Percentiles rank a stretch among this genome's conserved stretches.
Evolutionary conservation across 2,888 invertebrate species (phyloP).

Genomic region (Nyleta sp.): DNA sequence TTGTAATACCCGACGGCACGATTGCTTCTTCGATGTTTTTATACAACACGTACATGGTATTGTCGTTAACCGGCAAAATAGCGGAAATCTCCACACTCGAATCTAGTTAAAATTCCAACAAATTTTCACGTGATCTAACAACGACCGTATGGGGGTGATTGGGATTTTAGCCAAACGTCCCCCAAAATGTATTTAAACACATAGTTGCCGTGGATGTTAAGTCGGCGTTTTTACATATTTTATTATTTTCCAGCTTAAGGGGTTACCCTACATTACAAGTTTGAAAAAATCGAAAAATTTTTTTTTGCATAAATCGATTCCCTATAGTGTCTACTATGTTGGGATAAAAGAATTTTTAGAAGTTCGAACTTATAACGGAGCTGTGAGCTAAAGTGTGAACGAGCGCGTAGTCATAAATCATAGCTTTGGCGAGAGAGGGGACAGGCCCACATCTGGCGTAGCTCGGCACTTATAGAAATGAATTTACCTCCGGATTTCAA

Average conservation of each 20-base stretch:
- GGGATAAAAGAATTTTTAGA: slow-evolving; percentile 23
- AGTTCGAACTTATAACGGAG: slow-evolving; percentile 10
- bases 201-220: slow-evolving; percentile 21
- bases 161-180: slow-evolving; percentile 38
- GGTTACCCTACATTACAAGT: too few relatives aligned
- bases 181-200: slow-evolving; percentile 45
- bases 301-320: too few relatives aligned
- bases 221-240: slow-evolving; percentile 41
- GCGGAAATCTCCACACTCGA: neutral
- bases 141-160: slow-evolving; percentile 12
- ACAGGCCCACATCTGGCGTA: slow-evolving; percentile 18
- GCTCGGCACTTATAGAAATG: slow-evolving; percentile 14
- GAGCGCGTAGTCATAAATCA: slow-evolving; percentile 16
- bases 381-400: slow-evolving; percentile 15
- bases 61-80: neutral
- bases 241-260: neutral
- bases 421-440: slow-evolving; percentile 9
- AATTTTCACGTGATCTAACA: slow-evolving; percentile 2
- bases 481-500: slow-evolving; percentile 22
- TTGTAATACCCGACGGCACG: neutral
- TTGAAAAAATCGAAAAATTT: too few relatives aligned
- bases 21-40: neutral
- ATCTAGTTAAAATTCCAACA: neutral
- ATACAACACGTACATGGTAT: neutral
- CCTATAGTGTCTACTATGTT: slow-evolving; percentile 30